phyloP scores from a whole-genome alignment of 2,113 vertebrate genomes.

The Microtus richardsoni region DNA sequence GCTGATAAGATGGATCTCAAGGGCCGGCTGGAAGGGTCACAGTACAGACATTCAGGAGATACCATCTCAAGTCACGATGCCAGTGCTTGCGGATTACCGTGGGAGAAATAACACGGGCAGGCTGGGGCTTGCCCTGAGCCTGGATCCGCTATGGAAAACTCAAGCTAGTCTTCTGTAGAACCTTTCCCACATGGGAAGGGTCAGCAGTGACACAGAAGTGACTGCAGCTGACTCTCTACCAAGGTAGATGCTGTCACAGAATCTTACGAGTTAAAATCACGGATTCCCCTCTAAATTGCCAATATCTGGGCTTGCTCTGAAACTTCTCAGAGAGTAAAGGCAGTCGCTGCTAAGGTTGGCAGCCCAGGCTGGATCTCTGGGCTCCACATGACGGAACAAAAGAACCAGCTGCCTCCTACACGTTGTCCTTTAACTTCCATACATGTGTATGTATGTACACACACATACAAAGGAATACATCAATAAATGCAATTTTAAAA shows the following conservation, averaged over 20 bases:
- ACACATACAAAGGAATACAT: neutral
- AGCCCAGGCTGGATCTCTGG: neutral
- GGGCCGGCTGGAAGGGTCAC: neutral
- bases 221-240: neutral
- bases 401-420: neutral
- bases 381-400: neutral
- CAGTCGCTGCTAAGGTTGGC: neutral
- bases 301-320: neutral
- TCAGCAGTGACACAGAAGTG: neutral
- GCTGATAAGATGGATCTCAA: neutral
- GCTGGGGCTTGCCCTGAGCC: neutral
- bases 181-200: neutral
- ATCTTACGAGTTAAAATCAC: neutral
- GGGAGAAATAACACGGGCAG: neutral
- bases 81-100: neutral
- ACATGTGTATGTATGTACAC: neutral
- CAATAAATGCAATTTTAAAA: neutral
- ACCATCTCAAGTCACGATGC: neutral
- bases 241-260: neutral
- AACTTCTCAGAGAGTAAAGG: neutral
- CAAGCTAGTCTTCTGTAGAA: neutral
- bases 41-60: neutral
- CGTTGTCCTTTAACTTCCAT: neutral
- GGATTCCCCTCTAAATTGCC: neutral
- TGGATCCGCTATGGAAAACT: neutral